Base-by-base conservation (phyloP, 2,888 invertebrate genomes). In the Eristalis intricaria region DNA sequence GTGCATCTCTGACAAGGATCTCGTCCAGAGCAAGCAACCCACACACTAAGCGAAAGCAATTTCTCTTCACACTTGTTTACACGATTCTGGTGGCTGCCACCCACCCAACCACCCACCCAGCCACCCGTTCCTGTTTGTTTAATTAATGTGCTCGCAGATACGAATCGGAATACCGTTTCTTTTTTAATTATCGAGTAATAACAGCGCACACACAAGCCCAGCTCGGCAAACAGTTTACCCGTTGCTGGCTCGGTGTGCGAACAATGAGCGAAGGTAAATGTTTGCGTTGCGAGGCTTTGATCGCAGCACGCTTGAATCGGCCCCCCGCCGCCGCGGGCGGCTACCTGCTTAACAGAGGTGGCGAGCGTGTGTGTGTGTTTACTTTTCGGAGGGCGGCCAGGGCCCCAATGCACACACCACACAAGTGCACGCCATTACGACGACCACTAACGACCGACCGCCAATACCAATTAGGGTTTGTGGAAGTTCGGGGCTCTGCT, bases 141-240 rank as follows among this genome's bases (percentile, higher is more conserved):
- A 77, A 85, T 81, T 85, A 81, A 85, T 77, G 81, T 63, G 68
- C 8, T 26, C 26, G 13, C 60, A 60, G 50, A 70, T 63, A 75
- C 81, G 69, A 70, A 85, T 85, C 50, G 63, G 73, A 43, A 50
- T 40, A 69, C 70, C 61, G 65, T 73, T 26, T 60, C 26, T 26
- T 81, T 85, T 81, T 81, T 81, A 77, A 85, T 81, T 81, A 71
- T 81, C 84, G 58, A 77, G 73, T 74, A 81, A 81, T 81, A 77
- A 69, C 58, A 73, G 26, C 63, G 64, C 85, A 81, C 73, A 69
- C 85, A 85, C 73, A 81, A 73, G 69, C 64, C 43, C 56, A 68
- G 68, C 71, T 81, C 32, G 19, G 73, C 76, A 85, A 85, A 73
- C 81, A 68, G 76, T 73, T 85, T 81, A 58, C 77, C 77, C 76